Evolutionary conservation across 1,140 invertebrate species (phyloP).

Genomic region (Apis florea): DNA sequence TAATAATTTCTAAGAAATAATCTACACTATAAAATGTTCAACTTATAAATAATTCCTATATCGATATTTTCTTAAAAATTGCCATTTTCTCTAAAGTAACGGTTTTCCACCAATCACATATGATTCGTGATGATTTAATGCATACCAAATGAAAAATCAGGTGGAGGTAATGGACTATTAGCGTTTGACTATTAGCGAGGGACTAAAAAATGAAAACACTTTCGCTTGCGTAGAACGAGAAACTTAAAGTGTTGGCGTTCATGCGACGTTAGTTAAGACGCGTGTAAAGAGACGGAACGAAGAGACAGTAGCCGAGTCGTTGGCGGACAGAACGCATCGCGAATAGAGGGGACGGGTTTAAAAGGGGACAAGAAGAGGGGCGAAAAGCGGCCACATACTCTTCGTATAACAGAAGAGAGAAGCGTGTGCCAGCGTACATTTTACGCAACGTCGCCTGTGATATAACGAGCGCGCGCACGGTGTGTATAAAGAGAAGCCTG

Average conservation of each 20-base stretch:
- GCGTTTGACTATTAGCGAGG: background rate
- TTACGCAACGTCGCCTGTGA: conserved; percentile 72
- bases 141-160: conserved; percentile 19
- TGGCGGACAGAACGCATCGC: background rate
- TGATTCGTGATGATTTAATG: background rate
- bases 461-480: conserved; percentile 50
- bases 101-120: background rate
- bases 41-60: no score
- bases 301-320: background rate
- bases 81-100: background rate
- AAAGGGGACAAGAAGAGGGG: conserved; percentile 63
- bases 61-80: no score
- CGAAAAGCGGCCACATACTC: conserved; percentile 62
- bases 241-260: conserved; percentile 43
- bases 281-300: conserved; percentile 41
- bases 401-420: conserved; percentile 47
- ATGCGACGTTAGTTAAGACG: conserved; percentile 34
- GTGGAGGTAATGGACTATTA: conserved; percentile 3
- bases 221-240: conserved; percentile 69
- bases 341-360: conserved; percentile 1
- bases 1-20: background rate
- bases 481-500: conserved; percentile 3
- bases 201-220: conserved; percentile 69
- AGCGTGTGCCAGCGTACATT: conserved; percentile 61
- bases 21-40: no score